These are phyloP conservation scores for Stercorarius parasiticus DNA, from an alignment of 2,113 vertebrate genomes.

Conservation along the genomic window DNA sequence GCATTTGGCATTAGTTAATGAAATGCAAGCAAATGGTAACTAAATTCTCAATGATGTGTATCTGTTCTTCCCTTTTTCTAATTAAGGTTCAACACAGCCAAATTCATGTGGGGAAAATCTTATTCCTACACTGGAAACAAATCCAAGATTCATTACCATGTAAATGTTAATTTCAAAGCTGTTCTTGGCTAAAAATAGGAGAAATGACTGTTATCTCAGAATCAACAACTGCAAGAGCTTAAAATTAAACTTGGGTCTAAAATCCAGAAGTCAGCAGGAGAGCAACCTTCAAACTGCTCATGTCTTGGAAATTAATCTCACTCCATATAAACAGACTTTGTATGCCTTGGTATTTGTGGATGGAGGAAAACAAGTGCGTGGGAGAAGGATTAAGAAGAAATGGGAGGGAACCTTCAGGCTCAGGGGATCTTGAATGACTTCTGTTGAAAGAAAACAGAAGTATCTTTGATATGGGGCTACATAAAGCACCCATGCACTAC, in stretches of 20 bases:
- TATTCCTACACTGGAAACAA: not conserved
- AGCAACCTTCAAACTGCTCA: not conserved
- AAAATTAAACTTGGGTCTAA: not conserved
- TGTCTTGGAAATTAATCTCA: not conserved
- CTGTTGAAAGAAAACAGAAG: not conserved
- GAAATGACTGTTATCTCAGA: not conserved
- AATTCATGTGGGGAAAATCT: not conserved
- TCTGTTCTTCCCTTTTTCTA: constrained; percentile 19
- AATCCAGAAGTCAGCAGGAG: not conserved
- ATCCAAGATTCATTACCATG: not conserved
- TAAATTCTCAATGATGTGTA: not conserved
- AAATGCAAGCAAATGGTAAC: constrained; percentile 17
- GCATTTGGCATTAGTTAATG: constrained; percentile 3
- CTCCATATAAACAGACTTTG: not conserved
- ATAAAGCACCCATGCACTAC: not conserved
- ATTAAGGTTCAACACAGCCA: not conserved
- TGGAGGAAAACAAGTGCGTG: not conserved
- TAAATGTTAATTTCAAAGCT: not conserved
- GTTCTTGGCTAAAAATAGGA: not conserved
- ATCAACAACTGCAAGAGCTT: constrained; percentile 2
- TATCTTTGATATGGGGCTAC: not conserved
- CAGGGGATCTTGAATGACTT: not conserved
- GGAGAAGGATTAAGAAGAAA: not conserved
- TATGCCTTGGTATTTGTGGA: not conserved
- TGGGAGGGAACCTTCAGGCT: not conserved